Conservation (phyloP, 1,140 invertebrate genomes). For the Bathynomus jamesi region DNA sequence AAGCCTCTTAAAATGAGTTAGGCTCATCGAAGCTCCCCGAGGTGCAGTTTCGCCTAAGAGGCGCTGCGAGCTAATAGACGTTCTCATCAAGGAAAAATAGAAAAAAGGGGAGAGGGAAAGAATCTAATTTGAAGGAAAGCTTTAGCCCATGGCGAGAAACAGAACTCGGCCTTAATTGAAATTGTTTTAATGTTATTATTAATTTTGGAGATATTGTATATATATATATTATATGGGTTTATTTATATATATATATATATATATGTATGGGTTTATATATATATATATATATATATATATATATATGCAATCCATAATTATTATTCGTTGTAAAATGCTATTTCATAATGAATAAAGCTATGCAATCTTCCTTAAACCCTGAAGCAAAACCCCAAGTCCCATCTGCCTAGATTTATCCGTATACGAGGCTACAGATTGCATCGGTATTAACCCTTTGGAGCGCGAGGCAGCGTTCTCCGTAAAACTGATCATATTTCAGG, state of each 20-base stretch:
- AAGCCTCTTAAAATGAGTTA: no score
- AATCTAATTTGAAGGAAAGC: no score
- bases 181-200: no score
- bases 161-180: no score
- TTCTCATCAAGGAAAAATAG: no score
- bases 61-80: no score
- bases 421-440: neutral
- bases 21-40: no score
- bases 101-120: no score
- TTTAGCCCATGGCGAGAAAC: no score
- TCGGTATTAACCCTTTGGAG: neutral
- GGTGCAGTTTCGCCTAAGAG: no score
- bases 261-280: neutral
- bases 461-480: neutral
- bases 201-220: no score
- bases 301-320: slow-evolving; percentile 2
- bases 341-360: neutral
- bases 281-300: neutral
- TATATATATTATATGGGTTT: neutral
- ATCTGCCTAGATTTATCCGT: neutral
- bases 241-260: neutral
- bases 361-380: neutral
- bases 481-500: neutral
- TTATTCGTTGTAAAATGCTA: neutral
- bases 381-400: neutral